Base-by-base conservation (phyloP, 2,888 invertebrate species). In the Heliconius sara region DNA sequence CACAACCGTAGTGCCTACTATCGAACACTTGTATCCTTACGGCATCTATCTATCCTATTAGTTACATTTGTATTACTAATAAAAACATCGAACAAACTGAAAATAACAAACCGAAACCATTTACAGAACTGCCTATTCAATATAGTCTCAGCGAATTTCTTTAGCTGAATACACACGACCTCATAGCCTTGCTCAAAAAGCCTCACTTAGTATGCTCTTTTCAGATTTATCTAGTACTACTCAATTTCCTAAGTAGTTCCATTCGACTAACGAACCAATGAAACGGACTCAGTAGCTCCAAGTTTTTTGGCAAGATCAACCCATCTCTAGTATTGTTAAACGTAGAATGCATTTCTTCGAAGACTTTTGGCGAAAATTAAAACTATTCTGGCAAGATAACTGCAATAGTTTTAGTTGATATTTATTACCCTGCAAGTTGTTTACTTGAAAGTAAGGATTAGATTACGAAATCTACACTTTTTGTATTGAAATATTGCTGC, bases 191-290 rank as follows among this genome's bases (percentile, higher is more conserved):
- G 77, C 78, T 78, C 47, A 47, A 60, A 82, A 75, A 63, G 34
- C 77, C 71, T 75, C 77, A 79, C 78, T 82, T 79, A 79, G 79
- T 79, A 81, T 79, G 81, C 79, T 79, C 74, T 75, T 81, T 79
- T 77, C 77, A 81, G 77, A 78, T 85, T 83, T 85, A 86, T 86
- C 86, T 86, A 84, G 88, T 86, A 89, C 87, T 88, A 88, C 85
- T 89, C 89, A 89, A 91, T 91, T 90, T 87, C 86, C 86, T 88
- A 88, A 91, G 89, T 90, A 89, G 85, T 85, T 85, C 87, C 86
- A 89, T 88, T 87, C 85, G 79, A 77, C 87, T 90, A 91, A 91
- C 89, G 89, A 89, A 90, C 87, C 86, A 85, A 89, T 88, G 85
- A 83, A 83, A 86, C 84, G 82, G 83, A 85, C 82, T 84, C 83